These are phyloP conservation scores for Myiotriccus ornatus DNA, from an alignment of 2,797 vertebrate genomes.

Conservation along the genomic window DNA sequence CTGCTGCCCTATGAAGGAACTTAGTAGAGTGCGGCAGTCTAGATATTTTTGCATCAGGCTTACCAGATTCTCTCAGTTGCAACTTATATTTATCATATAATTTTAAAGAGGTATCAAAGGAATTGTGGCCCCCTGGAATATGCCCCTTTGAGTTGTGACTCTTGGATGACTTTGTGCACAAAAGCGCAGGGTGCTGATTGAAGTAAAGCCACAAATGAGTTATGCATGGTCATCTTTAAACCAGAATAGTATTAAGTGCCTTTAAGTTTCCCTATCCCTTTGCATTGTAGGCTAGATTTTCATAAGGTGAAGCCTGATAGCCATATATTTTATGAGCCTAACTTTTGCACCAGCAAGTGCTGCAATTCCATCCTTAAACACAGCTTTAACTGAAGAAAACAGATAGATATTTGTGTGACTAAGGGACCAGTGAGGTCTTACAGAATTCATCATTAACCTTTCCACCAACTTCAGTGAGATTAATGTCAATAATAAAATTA, in stretches of 20 bases:
- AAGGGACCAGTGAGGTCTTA: neutral
- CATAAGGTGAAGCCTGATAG: neutral
- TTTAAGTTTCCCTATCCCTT: neutral
- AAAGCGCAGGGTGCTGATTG: neutral
- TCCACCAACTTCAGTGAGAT: neutral
- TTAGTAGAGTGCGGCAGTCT: neutral
- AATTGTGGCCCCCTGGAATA: neutral
- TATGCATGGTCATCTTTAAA: slow-evolving; percentile 19
- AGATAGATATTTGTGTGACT: neutral
- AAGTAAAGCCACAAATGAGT: slow-evolving; percentile 28
- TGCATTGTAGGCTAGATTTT: neutral
- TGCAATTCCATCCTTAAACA: neutral
- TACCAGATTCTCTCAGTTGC: neutral
- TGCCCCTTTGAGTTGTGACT: slow-evolving; percentile 5
- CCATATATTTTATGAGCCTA: neutral
- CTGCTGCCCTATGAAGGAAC: slow-evolving; percentile 32
- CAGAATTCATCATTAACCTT: neutral
- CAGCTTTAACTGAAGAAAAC: neutral
- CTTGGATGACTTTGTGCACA: slow-evolving; percentile 25
- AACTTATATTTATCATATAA: neutral
- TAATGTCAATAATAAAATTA: neutral
- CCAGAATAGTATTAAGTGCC: neutral
- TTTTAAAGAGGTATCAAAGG: slow-evolving; percentile 20
- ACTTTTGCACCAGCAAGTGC: neutral
- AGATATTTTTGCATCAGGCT: neutral